Conservation (phyloP, 1,140 invertebrate species). For the Aphelenchoides avenae region DNA sequence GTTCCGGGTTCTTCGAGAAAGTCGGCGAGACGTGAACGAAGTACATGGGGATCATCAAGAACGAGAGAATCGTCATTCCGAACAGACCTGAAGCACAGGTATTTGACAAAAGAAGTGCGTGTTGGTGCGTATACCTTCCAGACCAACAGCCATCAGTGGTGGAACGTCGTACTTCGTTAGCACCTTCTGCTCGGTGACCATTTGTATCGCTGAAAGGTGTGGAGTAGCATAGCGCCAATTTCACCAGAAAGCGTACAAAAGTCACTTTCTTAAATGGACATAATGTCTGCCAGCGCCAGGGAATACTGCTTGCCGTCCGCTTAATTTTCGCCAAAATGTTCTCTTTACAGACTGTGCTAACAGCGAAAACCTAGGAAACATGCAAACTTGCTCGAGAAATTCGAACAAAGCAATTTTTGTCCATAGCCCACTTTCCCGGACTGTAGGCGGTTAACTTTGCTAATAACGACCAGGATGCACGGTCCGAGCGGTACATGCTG, state of each 20-base stretch:
- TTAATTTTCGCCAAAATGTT: no score
- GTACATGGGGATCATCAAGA: slow-evolving; percentile 47
- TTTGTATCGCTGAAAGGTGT: slow-evolving; percentile 78
- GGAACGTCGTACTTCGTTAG: slow-evolving; percentile 76
- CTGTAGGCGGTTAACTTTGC: no score
- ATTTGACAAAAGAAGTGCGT: neutral
- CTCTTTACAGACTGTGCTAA: no score
- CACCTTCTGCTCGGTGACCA: slow-evolving; percentile 90
- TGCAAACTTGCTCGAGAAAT: no score
- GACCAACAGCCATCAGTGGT: slow-evolving; percentile 75
- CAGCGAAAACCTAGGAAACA: no score
- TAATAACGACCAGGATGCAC: no score
- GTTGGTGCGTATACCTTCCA: slow-evolving; percentile 70
- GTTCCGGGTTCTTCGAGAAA: slow-evolving; percentile 40
- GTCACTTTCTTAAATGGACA: neutral
- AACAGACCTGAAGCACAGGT: slow-evolving; percentile 36
- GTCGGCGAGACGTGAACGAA: slow-evolving; percentile 44
- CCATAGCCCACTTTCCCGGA: no score
- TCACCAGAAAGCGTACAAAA: slow-evolving; percentile 60
- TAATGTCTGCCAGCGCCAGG: no score
- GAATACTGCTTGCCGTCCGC: no score
- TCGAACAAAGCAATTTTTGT: no score
- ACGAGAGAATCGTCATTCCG: slow-evolving; percentile 36
- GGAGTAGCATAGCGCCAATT: slow-evolving; percentile 77
- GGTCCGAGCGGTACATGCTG: no score